Percentiles rank a stretch among this genome's conserved stretches.
Evolutionary conservation across 2,113 vertebrate genomes (phyloP).

Genomic region (Sialia sialis): DNA sequence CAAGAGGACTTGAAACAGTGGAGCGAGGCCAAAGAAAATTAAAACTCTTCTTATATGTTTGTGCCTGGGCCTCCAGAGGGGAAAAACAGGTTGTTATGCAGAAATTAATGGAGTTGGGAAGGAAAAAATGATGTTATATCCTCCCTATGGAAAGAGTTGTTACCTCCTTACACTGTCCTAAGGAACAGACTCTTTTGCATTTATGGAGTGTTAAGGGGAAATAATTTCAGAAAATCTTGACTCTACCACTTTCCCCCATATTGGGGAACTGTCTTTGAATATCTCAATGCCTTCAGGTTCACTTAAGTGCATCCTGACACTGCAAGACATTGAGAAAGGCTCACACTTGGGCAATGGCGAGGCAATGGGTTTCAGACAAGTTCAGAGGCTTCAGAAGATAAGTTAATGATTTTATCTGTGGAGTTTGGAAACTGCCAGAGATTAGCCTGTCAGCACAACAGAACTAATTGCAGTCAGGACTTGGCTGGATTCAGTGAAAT

Average conservation of each 20-base stretch:
- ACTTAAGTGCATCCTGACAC: neutral
- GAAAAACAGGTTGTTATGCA: neutral
- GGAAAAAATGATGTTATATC: neutral
- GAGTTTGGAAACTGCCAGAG: neutral
- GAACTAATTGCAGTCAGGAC: neutral
- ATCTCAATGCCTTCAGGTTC: neutral
- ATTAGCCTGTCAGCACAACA: neutral
- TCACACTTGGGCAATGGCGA: neutral
- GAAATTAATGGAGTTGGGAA: neutral
- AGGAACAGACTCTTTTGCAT: neutral
- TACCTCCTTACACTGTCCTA: neutral
- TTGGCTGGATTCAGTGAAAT: neutral
- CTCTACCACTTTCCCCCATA: neutral
- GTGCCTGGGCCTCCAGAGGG: neutral
- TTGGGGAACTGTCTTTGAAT: neutral
- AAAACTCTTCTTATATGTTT: neutral
- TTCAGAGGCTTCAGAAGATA: neutral
- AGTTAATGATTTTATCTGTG: neutral
- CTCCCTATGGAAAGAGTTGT: neutral
- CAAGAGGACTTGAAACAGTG: neutral
- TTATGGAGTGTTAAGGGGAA: neutral
- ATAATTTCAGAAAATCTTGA: neutral
- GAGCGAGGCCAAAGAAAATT: neutral
- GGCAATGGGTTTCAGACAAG: neutral
- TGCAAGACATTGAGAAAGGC: rapidly evolving